Evolutionary conservation across 1,140 invertebrate genomes (phyloP).

Genomic region (Nephila pilipes): DNA sequence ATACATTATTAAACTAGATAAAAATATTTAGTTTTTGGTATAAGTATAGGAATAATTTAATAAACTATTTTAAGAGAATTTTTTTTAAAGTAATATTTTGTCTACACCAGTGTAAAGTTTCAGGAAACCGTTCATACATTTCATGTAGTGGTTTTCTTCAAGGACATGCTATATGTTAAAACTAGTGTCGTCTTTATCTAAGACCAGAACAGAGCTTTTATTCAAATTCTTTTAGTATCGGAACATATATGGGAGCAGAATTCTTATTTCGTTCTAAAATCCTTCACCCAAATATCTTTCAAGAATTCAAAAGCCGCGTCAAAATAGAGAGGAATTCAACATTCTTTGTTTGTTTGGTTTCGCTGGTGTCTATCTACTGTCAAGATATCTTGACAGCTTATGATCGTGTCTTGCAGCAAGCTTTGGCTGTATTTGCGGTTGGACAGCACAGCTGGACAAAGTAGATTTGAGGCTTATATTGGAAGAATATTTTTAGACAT

Average conservation of each 20-base stretch:
- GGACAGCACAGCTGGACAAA: conserved; percentile 6
- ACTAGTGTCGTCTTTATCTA: no score
- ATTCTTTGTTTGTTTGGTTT: conserved; percentile 1
- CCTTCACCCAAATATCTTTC: neutral
- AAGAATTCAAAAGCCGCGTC: neutral
- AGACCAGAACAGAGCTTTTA: neutral
- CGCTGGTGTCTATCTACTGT: neutral
- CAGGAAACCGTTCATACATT: no score
- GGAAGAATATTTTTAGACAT: neutral
- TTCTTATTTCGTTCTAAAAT: neutral
- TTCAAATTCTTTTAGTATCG: neutral
- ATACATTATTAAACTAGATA: no score
- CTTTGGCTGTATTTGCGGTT: neutral
- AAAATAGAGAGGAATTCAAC: neutral
- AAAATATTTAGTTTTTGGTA: no score
- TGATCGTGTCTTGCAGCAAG: neutral
- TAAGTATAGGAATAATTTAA: no score
- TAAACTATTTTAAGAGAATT: no score
- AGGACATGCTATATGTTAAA: no score
- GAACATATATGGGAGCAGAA: neutral
- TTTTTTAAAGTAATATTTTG: no score
- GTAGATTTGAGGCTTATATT: neutral
- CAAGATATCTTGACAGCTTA: neutral
- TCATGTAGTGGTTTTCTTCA: no score
- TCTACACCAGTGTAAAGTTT: no score